Evolutionary conservation across 2,888 invertebrate genomes (phyloP).

Genomic region (Nemapogon koenigi): DNA sequence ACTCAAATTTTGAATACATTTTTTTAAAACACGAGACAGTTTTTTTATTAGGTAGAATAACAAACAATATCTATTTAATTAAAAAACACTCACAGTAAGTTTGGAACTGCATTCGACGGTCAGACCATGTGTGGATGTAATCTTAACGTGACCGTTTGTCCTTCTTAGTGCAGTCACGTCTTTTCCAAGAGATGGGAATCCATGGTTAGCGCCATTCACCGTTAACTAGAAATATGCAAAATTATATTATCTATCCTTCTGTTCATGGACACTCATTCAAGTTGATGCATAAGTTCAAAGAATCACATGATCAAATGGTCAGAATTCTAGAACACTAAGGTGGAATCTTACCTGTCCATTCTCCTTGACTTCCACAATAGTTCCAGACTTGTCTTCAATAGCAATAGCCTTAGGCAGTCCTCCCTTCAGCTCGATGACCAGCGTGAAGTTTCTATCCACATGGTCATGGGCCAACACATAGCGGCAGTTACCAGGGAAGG

Average conservation of each 20-base stretch:
- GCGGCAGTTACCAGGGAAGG: slow-evolving; percentile 83
- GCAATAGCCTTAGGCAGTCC: slow-evolving; percentile 73
- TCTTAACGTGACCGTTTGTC: slow-evolving; percentile 58
- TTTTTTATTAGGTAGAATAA: no score
- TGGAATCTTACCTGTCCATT: slow-evolving; percentile 69
- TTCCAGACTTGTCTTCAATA: slow-evolving; percentile 72
- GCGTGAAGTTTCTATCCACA: slow-evolving; percentile 84
- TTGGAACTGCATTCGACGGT: slow-evolving; percentile 66
- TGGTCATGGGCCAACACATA: slow-evolving; percentile 86
- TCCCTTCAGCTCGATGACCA: slow-evolving; percentile 73
- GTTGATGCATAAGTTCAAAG: no score
- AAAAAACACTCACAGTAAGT: slow-evolving; percentile 45
- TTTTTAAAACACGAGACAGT: no score
- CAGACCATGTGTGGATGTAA: slow-evolving; percentile 71
- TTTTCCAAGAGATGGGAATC: slow-evolving; percentile 70
- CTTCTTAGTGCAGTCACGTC: slow-evolving; percentile 69
- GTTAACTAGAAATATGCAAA: slow-evolving; percentile 39
- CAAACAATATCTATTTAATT: not conserved
- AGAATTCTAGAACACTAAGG: not conserved
- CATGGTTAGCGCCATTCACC: slow-evolving; percentile 70
- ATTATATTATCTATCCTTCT: no score
- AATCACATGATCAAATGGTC: no score
- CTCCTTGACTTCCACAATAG: slow-evolving; percentile 67
- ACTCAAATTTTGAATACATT: not conserved
- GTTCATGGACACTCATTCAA: no score